These are phyloP conservation scores for Menidia menidia DNA, from an alignment of 2,797 vertebrate genomes.

Conservation along the genomic window DNA sequence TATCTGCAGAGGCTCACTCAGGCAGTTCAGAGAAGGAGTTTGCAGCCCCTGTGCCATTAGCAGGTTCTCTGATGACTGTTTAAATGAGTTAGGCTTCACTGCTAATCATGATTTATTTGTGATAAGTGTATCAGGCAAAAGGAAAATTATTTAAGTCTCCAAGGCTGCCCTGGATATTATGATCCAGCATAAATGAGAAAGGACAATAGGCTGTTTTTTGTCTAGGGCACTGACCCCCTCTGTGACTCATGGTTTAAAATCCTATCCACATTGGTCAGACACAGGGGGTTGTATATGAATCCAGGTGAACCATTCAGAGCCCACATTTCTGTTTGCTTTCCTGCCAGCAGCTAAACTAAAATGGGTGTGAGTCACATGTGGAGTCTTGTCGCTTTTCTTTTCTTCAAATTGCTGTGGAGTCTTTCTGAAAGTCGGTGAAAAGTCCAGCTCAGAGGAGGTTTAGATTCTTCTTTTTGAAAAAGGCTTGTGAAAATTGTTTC, in stretches of 20 bases:
- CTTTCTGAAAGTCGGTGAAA: too few species aligned
- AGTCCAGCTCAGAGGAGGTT: neutral
- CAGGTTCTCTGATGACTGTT: neutral
- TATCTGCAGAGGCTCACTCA: too few species aligned
- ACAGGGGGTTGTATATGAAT: conserved; percentile 25
- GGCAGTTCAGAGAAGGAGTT: too few species aligned
- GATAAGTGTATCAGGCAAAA: neutral
- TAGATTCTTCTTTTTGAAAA: neutral
- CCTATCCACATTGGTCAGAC: conserved; percentile 9
- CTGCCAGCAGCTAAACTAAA: conserved; percentile 16
- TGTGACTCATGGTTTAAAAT: conserved; percentile 25
- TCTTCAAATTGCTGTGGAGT: too few species aligned
- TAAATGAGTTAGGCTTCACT: neutral
- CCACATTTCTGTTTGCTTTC: conserved; percentile 8
- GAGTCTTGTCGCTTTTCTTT: conserved; percentile 2
- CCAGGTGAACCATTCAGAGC: conserved; percentile 16
- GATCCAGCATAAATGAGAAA: neutral
- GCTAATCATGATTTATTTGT: neutral
- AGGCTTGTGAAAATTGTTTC: too few species aligned
- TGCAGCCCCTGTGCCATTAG: neutral
- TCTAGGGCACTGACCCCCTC: conserved; percentile 1
- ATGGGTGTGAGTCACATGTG: conserved; percentile 1
- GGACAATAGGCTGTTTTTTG: neutral
- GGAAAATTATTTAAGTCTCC: neutral
- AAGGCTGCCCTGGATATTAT: neutral